Evolutionary conservation across 1,140 invertebrate species (phyloP).

Genomic region (Caenorhabditis latens): DNA sequence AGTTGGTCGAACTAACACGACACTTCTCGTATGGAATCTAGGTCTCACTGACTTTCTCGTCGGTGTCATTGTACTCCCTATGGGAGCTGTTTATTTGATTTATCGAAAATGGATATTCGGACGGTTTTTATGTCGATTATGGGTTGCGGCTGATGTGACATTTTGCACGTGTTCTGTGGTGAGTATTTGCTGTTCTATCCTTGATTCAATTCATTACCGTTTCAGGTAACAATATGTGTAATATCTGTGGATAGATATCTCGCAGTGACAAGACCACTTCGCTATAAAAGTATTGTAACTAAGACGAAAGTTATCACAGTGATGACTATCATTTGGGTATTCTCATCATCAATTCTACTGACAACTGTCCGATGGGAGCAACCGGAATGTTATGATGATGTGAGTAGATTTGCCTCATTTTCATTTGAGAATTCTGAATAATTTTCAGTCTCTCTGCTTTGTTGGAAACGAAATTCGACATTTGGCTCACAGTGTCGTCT

Average conservation of each 20-base stretch:
- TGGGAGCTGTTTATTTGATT: conserved; percentile 76
- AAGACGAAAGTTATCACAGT: conserved; percentile 75
- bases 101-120: conserved; percentile 79
- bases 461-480: conserved; percentile 78
- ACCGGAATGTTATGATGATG: conserved; percentile 65
- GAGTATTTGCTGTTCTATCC: conserved; percentile 72
- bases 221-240: conserved; percentile 78
- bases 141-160: conserved; percentile 80
- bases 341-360: conserved; percentile 81
- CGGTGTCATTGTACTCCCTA: conserved; percentile 80
- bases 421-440: neutral
- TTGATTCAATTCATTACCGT: too few relatives aligned
- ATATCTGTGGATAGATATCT: conserved; percentile 81
- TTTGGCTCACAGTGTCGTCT: conserved; percentile 75
- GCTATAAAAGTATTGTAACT: conserved; percentile 79
- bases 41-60: conserved; percentile 80
- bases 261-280: conserved; percentile 80
- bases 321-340: conserved; percentile 84
- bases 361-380: conserved; percentile 76
- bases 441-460: conserved; percentile 74
- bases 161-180: conserved; percentile 81
- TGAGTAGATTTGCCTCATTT: conserved; percentile 3
- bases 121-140: conserved; percentile 79
- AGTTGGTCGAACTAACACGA: conserved; percentile 77
- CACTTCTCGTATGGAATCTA: conserved; percentile 76